A percentile compares a stretch with the other conserved stretches of the same genome.
Conservation (phyloP, 2,797 vertebrate genomes). For the Picus viridis region DNA sequence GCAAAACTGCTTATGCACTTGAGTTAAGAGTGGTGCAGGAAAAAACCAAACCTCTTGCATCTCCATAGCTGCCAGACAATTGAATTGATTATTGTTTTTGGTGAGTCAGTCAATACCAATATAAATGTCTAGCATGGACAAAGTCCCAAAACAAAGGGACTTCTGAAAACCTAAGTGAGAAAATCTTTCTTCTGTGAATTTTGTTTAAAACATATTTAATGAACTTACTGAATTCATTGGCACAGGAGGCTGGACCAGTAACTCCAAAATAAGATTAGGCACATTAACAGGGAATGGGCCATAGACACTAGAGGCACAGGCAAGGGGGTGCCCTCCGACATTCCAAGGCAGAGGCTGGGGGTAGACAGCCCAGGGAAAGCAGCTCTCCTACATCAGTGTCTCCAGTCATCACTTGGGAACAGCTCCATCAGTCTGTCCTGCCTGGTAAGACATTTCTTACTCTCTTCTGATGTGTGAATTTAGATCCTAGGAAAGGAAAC, state of each 20-base stretch:
- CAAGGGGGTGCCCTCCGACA: background rate
- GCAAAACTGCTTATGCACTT: background rate
- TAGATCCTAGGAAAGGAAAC: too few species aligned
- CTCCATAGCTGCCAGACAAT: background rate
- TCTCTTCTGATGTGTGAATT: background rate
- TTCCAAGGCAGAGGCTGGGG: background rate
- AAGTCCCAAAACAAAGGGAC: background rate
- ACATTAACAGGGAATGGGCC: background rate
- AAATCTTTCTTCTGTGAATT: background rate
- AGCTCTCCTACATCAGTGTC: background rate
- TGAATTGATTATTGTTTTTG: conserved; percentile 12
- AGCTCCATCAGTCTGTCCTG: background rate
- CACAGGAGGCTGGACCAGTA: background rate
- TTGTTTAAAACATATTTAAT: background rate
- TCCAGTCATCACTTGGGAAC: rapidly evolving
- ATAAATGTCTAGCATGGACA: background rate
- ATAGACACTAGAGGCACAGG: background rate
- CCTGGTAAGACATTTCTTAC: background rate
- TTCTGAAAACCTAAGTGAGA: background rate
- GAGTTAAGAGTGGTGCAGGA: background rate
- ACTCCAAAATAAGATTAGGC: background rate
- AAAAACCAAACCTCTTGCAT: background rate
- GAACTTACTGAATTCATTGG: background rate
- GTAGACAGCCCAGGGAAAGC: rapidly evolving
- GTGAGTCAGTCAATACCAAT: background rate